Evolutionary conservation across 2,888 invertebrate species (phyloP), one percentile per base, ranked within the genome.

Genomic region (Amblyjoppa fuscipennis): DNA sequence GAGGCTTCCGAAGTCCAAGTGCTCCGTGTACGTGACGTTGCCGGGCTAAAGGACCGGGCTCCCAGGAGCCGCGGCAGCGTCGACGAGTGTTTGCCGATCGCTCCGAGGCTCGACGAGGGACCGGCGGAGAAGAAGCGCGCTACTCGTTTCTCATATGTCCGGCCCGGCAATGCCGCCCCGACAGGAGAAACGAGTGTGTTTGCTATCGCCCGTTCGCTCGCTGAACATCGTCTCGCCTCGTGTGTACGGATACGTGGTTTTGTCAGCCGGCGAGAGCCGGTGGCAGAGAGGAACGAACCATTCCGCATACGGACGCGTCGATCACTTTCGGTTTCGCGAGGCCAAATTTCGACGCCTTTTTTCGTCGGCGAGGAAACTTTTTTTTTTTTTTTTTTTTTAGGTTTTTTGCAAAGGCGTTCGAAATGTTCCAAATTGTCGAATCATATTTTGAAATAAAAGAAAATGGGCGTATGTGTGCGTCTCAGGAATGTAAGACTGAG

Each of bases 41-140:
- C 51, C 16, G 13, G 71, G 64, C 51, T 16, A 34, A 3, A 73
- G 79, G n/a, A 59, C 25, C 28, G 13, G 13, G 20, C 9, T 2
- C 56, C 56, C n/a, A 20, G 31, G 13, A 51, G 73, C 70, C 68
- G 68, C 82, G 59, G 69, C 61, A 66, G 78, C 68, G 9, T 28
- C 59, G 11, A 78, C 73, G 87, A 88, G 90, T 90, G 90, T 91
- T 91, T 91, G 90, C 88, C 88, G 83, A 89, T 70, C 89, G 88
- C 80, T 90, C 87, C 85, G 81, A 70, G 68, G 83, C 85, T 71
- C 81, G 81, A 85, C 31, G 68, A 66, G 51, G 25, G 59, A 13
- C 25, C 25, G 9, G 34, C 25, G 71, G 69, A 45, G 53, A 49
- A 68, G 31, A 38, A 49, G 49, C 28, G 70, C 45, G 69, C 66